A percentile compares a stretch with the other conserved stretches of the same genome.
Conservation (phyloP, 2,797 vertebrate genomes). For the Sarcophilus harrisii region DNA sequence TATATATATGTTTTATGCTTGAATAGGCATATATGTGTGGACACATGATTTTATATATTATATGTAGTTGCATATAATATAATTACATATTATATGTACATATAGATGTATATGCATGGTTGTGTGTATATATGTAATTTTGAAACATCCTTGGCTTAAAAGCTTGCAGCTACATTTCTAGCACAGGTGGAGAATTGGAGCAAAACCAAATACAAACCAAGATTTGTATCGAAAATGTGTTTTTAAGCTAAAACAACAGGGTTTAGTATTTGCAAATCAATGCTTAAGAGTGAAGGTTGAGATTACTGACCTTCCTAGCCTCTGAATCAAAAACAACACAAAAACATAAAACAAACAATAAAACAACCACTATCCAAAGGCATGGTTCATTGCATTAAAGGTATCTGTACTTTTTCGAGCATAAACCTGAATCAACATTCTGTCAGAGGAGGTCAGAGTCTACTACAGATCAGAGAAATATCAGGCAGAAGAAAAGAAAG, state of each 20-base stretch:
- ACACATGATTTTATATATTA: no score
- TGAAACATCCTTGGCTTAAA: neutral
- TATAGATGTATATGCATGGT: accelerated
- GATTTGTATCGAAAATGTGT: neutral
- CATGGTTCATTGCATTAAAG: neutral
- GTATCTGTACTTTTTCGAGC: neutral
- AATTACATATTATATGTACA: no score
- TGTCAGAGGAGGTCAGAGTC: neutral
- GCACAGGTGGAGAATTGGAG: neutral
- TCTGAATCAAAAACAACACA: neutral
- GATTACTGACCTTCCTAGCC: neutral
- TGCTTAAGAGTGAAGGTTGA: neutral
- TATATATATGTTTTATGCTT: no score
- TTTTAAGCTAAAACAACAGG: no score
- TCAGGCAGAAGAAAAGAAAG: neutral
- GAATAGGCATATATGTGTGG: neutral
- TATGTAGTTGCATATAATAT: neutral
- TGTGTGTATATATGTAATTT: neutral
- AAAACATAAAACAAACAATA: no score
- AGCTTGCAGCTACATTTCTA: neutral
- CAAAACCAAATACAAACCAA: neutral
- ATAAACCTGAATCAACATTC: neutral
- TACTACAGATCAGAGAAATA: neutral
- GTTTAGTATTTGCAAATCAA: neutral
- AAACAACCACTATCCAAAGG: neutral